Evolutionary conservation across 1,140 invertebrate species (phyloP).

Genomic region (Scaptomyza pallida): DNA sequence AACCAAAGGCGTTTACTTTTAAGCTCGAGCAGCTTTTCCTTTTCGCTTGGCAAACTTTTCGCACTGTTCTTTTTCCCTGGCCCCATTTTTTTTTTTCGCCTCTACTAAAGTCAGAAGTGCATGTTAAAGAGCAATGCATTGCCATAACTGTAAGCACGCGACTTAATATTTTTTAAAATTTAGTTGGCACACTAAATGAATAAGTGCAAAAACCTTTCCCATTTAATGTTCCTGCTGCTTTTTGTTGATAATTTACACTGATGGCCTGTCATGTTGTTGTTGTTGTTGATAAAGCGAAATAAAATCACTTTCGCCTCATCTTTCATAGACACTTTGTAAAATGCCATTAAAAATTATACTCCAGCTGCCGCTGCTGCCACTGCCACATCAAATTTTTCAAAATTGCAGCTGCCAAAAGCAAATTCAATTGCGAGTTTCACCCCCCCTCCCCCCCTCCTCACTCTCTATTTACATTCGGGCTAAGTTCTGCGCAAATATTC

Average conservation of each 20-base stretch:
- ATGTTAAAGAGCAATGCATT: constrained; percentile 31
- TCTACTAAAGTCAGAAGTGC: constrained; percentile 30
- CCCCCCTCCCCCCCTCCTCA: too few relatives aligned
- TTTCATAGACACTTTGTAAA: constrained; percentile 28
- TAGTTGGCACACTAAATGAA: neutral
- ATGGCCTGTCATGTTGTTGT: constrained; percentile 39
- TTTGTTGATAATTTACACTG: constrained; percentile 33
- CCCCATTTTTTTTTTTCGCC: constrained; percentile 53
- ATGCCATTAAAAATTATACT: constrained; percentile 79
- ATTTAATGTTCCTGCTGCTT: constrained; percentile 6
- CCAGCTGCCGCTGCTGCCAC: constrained; percentile 60
- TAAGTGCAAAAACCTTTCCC: neutral
- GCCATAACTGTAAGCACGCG: neutral
- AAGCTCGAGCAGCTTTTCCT: constrained; percentile 36
- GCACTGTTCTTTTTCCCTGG: constrained; percentile 54
- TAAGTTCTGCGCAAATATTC: constrained; percentile 72
- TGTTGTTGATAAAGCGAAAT: too few relatives aligned
- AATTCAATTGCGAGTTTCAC: constrained; percentile 47
- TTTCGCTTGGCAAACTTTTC: constrained; percentile 46
- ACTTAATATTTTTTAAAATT: neutral
- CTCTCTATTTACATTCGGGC: constrained; percentile 16
- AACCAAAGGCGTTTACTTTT: constrained; percentile 72
- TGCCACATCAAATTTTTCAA: constrained; percentile 61
- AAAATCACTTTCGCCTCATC: constrained; percentile 75
- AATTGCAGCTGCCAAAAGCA: constrained; percentile 57